A percentile compares a stretch with the other conserved stretches of the same genome.
Evolutionary conservation across 2,113 vertebrate species (phyloP).

Genomic region (Osmerus mordax): DNA sequence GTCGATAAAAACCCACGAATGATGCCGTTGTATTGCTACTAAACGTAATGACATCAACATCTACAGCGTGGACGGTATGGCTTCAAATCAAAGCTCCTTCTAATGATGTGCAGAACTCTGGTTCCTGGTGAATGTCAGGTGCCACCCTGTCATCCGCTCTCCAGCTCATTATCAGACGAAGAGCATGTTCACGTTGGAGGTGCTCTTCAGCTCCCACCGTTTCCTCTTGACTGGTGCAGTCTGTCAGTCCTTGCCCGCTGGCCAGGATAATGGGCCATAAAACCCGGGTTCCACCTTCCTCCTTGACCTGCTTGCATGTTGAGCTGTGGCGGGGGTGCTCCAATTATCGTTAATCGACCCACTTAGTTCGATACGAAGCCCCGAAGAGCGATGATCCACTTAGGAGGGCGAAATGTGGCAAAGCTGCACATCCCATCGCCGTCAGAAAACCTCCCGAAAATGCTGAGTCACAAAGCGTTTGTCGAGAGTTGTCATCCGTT

Average conservation of each 20-base stretch:
- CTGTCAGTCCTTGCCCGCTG: constrained; percentile 1
- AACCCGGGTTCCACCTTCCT: constrained; percentile 27
- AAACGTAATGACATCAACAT: no score
- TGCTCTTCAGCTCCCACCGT: constrained; percentile 17
- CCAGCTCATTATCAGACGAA: neutral
- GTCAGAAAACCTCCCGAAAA: neutral
- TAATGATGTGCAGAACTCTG: no score
- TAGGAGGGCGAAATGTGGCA: constrained; percentile 7
- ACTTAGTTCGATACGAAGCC: constrained; percentile 8
- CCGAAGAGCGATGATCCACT: constrained; percentile 21
- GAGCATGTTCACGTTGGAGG: neutral
- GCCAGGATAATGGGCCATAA: constrained; percentile 32
- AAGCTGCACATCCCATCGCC: neutral
- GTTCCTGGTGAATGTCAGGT: no score
- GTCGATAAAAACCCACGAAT: no score
- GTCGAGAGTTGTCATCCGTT: neutral
- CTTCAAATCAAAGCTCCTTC: no score
- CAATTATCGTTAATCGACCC: constrained; percentile 36
- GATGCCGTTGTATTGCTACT: no score
- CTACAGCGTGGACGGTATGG: no score
- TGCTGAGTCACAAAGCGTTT: neutral
- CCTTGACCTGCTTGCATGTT: constrained; percentile 6
- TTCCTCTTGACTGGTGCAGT: constrained; percentile 14
- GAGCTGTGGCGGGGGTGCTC: constrained; percentile 21
- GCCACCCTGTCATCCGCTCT: no score